phyloP scores from a whole-genome alignment of 2,113 vertebrate genomes.

The Bucco capensis region DNA sequence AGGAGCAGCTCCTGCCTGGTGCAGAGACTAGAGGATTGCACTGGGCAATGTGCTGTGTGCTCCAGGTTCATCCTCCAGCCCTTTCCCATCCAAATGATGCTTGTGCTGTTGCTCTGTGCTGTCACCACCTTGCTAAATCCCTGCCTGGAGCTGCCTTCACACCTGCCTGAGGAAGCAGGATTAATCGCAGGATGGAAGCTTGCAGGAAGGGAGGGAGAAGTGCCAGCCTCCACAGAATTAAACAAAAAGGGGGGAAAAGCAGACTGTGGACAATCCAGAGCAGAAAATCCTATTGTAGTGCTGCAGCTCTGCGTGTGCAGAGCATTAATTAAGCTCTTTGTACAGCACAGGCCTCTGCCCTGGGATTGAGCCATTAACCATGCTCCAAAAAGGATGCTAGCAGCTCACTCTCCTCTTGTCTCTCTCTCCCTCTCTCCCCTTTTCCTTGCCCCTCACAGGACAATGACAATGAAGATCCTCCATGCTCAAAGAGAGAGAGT shows the following conservation, averaged over 20 bases:
- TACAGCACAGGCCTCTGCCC: not conserved
- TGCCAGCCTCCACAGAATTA: not conserved
- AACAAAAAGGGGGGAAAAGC: too few species aligned
- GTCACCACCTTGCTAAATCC: not conserved
- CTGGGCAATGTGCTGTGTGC: not conserved
- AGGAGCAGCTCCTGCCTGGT: not conserved
- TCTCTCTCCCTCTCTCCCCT: not conserved
- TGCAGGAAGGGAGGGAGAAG: not conserved
- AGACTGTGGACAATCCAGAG: not conserved
- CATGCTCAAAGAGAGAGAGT: not conserved
- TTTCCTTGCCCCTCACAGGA: not conserved
- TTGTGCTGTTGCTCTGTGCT: not conserved
- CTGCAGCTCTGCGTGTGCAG: not conserved
- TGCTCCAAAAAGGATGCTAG: not conserved
- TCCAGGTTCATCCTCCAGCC: not conserved
- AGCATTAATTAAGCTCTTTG: not conserved
- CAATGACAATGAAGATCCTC: not conserved
- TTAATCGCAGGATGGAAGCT: not conserved
- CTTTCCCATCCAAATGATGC: not conserved
- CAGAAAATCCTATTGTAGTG: constrained; percentile 10
- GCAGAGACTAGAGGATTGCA: not conserved
- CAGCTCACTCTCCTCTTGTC: not conserved
- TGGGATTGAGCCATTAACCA: not conserved
- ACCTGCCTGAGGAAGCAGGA: not conserved
- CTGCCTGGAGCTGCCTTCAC: not conserved